A percentile compares a stretch with the other conserved stretches of the same genome.
These are phyloP conservation scores for Melanargia galathea DNA, from an alignment of 2,888 invertebrate species.

Conservation along the genomic window DNA sequence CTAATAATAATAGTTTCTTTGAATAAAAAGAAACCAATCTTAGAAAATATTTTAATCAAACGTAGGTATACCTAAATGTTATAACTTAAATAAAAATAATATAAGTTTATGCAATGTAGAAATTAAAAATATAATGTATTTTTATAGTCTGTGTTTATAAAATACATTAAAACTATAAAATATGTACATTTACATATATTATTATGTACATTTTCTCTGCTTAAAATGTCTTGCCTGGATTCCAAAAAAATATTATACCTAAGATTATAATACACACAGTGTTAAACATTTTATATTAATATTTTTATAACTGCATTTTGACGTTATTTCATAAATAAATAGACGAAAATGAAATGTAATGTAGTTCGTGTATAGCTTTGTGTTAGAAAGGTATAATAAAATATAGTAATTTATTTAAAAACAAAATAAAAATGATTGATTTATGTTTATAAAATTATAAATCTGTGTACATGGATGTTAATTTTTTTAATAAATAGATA, in stretches of 20 bases:
- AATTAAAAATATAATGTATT: neutral
- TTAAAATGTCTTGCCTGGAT: constrained; percentile 14
- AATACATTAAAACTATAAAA: neutral
- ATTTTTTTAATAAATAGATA: neutral
- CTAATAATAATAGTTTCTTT: neutral
- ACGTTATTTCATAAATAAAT: neutral
- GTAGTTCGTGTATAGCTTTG: constrained; percentile 5
- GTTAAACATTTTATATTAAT: constrained; percentile 5
- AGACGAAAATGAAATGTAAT: neutral
- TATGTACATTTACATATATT: too few species aligned
- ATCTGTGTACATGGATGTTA: constrained; percentile 3
- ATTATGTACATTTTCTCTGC: constrained; percentile 3
- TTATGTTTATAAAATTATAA: neutral
- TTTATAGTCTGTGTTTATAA: constrained; percentile 7
- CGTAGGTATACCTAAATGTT: constrained; percentile 15
- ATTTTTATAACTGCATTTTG: constrained; percentile 24
- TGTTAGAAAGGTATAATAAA: neutral
- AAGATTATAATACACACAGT: neutral
- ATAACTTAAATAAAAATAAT: constrained; percentile 9
- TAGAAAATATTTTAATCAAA: constrained; percentile 16
- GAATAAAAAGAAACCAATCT: neutral
- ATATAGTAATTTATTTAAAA: constrained; percentile 5
- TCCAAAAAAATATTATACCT: constrained; percentile 1
- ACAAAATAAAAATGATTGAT: neutral
- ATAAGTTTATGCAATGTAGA: neutral